Percentiles rank a stretch among this genome's conserved stretches.
Evolutionary conservation across 1,140 invertebrate genomes (phyloP).

Genomic region (Apocrypta bakeri): DNA sequence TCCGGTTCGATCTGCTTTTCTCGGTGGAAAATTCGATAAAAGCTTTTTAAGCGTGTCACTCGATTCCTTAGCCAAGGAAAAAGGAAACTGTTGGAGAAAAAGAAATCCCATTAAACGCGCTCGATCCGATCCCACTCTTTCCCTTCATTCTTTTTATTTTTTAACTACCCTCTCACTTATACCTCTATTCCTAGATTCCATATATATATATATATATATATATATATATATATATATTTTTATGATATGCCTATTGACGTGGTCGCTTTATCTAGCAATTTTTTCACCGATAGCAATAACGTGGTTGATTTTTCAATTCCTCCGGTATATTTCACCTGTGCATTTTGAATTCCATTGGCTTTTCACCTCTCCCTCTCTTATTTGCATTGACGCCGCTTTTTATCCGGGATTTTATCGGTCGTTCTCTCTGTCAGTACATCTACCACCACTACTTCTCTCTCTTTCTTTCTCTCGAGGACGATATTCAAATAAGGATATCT

Average conservation of each 20-base stretch:
- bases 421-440: constrained; percentile 10
- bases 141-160: too few species aligned
- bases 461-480: not conserved
- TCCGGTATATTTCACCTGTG: not conserved
- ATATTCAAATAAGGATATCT: constrained; percentile 36
- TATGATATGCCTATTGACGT: not conserved
- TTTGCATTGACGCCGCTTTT: not conserved
- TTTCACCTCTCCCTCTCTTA: not conserved
- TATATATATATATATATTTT: not conserved
- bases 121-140: not conserved
- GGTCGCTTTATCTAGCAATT: not conserved
- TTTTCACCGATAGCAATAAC: not conserved
- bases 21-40: constrained; percentile 33
- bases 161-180: not conserved
- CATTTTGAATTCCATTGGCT: not conserved
- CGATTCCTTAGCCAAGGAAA: not conserved
- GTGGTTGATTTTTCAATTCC: not conserved
- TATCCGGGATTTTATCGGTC: constrained; percentile 6
- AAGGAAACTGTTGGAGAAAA: not conserved
- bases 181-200: not conserved
- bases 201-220: too few species aligned
- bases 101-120: constrained; percentile 29
- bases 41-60: constrained; percentile 40
- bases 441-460: not conserved
- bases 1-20: not conserved